phyloP scores from a whole-genome alignment of 1,140 invertebrate genomes.

The Philopotamus ludificatus region DNA sequence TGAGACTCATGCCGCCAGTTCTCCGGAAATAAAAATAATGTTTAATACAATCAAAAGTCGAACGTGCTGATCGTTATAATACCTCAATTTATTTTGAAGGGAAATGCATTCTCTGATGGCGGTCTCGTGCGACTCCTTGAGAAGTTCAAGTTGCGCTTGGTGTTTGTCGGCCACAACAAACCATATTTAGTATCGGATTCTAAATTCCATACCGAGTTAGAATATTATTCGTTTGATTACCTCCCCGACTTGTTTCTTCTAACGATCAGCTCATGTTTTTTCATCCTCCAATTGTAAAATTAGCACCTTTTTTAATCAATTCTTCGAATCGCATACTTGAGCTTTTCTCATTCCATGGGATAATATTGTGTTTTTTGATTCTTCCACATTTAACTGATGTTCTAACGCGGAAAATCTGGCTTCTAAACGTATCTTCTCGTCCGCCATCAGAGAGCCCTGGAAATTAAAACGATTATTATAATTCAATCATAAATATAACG shows the following conservation, averaged over 20 bases:
- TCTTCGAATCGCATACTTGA: slow-evolving; percentile 65
- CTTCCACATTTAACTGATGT: slow-evolving; percentile 96
- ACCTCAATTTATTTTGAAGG: slow-evolving; percentile 88
- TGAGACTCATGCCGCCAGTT: slow-evolving; percentile 62
- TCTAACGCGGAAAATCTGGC: slow-evolving; percentile 89
- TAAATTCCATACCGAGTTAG: neutral
- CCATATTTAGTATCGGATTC: neutral
- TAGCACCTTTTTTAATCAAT: slow-evolving; percentile 93
- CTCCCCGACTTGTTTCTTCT: slow-evolving; percentile 94
- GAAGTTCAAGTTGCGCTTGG: slow-evolving; percentile 89
- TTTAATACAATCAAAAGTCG: no score
- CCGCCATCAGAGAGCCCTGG: slow-evolving; percentile 73
- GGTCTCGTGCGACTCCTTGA: slow-evolving; percentile 83
- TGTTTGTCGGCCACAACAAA: slow-evolving; percentile 82
- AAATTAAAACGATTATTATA: slow-evolving; percentile 16
- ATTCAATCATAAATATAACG: neutral
- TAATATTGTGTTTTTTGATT: slow-evolving; percentile 84
- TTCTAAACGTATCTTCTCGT: slow-evolving; percentile 96
- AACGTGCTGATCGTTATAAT: slow-evolving; percentile 32
- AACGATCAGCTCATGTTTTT: slow-evolving; percentile 89
- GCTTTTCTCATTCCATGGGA: slow-evolving; percentile 88
- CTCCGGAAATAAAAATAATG: slow-evolving; percentile 51
- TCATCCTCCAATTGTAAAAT: slow-evolving; percentile 92
- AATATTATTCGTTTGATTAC: slow-evolving; percentile 45
- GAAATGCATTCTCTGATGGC: slow-evolving; percentile 79